Percentiles rank a stretch among this genome's conserved stretches.
These are phyloP conservation scores for Chionomys nivalis DNA, from an alignment of 2,113 vertebrate species.

Conservation along the genomic window DNA sequence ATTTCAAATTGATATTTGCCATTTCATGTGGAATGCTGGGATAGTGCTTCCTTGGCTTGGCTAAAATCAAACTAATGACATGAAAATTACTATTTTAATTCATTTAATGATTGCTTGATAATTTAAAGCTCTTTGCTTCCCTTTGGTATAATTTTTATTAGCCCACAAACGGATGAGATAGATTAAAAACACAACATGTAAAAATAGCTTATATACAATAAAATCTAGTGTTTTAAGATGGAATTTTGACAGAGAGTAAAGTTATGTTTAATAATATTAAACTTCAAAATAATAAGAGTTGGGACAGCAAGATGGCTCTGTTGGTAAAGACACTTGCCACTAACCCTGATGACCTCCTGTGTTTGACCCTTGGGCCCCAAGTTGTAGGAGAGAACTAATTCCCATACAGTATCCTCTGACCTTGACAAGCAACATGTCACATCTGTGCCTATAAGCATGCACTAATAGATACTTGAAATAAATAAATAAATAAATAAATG, in stretches of 20 bases:
- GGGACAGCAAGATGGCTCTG: background rate
- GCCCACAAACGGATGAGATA: constrained; percentile 35
- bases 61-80: constrained; percentile 70
- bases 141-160: constrained; percentile 28
- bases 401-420: background rate
- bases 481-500: background rate
- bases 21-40: constrained; percentile 63
- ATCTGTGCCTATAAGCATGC: too few species aligned
- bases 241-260: background rate
- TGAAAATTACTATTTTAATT: constrained; percentile 77
- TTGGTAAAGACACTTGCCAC: background rate
- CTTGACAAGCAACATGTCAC: background rate
- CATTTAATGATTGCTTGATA: constrained; percentile 73
- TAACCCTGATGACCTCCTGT: background rate
- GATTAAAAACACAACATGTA: constrained; percentile 32
- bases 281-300: background rate
- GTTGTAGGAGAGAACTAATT: background rate
- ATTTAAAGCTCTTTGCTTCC: constrained; percentile 75
- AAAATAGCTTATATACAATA: constrained; percentile 8
- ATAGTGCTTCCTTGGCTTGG: constrained; percentile 62
- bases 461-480: background rate
- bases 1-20: constrained; percentile 77
- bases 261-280: background rate
- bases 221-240: background rate
- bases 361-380: background rate